These are phyloP conservation scores for Cephalopholis sonnerati DNA, from an alignment of 2,113 vertebrate species.

Conservation along the genomic window DNA sequence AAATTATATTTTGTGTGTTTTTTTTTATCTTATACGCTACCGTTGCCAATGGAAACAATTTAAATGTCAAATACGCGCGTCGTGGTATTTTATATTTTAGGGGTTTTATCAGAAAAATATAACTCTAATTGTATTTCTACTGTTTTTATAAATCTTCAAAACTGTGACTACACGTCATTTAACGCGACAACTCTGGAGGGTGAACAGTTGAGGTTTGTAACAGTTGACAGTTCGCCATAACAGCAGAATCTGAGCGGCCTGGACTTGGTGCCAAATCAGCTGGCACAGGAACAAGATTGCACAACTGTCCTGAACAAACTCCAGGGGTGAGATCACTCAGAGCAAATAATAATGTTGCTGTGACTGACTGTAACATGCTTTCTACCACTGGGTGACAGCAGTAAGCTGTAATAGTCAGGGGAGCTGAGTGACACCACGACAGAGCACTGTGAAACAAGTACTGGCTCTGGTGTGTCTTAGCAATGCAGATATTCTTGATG, in stretches of 20 bases:
- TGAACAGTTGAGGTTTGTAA: not conserved
- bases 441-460: not conserved
- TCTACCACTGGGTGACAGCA: slow-evolving; percentile 70
- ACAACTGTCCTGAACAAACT: not conserved
- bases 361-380: not conserved
- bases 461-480: not conserved
- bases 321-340: slow-evolving; percentile 18
- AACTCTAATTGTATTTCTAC: too few relatives aligned
- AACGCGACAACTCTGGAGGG: not conserved
- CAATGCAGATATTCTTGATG: not conserved
- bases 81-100: not conserved
- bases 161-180: too few relatives aligned
- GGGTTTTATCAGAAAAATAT: too few relatives aligned
- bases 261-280: not conserved
- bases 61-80: not conserved
- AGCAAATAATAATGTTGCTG: not conserved
- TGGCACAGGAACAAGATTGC: not conserved
- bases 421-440: not conserved
- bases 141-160: too few relatives aligned
- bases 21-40: not conserved
- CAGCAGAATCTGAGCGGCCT: not conserved
- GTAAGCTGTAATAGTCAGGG: not conserved
- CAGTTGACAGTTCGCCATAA: too few relatives aligned
- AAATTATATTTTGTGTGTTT: not conserved
- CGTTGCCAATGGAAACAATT: slow-evolving; percentile 35